Base-by-base conservation (phyloP, 2,113 vertebrate species). In the Poeciliopsis prolifica region DNA sequence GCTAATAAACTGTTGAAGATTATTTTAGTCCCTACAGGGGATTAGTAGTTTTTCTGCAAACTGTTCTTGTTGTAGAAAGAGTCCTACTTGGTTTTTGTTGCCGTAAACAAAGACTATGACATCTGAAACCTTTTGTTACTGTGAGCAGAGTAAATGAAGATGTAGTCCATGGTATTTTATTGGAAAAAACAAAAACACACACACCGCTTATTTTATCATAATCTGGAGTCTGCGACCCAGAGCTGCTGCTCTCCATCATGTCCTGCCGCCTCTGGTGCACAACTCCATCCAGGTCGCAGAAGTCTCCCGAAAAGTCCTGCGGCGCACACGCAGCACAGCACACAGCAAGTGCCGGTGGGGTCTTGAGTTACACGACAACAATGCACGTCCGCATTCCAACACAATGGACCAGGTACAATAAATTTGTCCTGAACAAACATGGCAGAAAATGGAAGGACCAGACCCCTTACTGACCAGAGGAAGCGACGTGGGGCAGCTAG, bases 211-310 rank as follows among this genome's bases (percentile, higher is more conserved):
- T 95, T 86, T 96, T 96, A 78, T 97, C 96, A 3, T 95, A 93
- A 83, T 98, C 97, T 5, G 97, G 96, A 12, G 96, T 98, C 82
- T 97, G 97, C 63, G 97, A 98, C 0, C 95, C 96, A 22, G 96
- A 97, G 72, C 97, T 98, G 91, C 96, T 98, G 72, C 95, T 97
- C 75, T 96, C 97, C 91, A 95, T 95, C 93, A 96, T 92, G 40
- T 95, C 95, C 81, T 95, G 93, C 67, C 95, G 94, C n/a, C 92
- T 89, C 35, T 94, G 93, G 17, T 82, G 93, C 33, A 96, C 94
- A 58, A 96, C 94, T 48, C 96, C 95, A 65, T 97, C 95, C 29
- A 97, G 83, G 91, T 97, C 95, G 33, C 94, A 95, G 89, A 95
- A 97, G 73, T 95, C 95, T 86, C 90, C 93, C 7, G 92, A 94